These are phyloP conservation scores for Caranx ignobilis DNA, from an alignment of 2,113 vertebrate genomes.

Conservation along the genomic window DNA sequence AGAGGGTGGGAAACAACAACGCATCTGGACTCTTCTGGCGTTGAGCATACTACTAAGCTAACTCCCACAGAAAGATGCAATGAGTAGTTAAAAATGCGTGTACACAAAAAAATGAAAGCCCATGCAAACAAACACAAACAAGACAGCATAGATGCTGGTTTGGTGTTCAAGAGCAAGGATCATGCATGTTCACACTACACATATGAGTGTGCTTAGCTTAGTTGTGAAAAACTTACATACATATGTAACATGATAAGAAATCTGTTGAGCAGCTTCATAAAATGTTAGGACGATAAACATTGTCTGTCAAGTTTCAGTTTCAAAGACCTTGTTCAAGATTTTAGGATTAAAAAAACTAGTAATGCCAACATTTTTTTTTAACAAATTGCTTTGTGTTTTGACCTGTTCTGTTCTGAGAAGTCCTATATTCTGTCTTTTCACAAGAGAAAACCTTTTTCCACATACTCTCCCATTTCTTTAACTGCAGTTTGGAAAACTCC, in stretches of 20 bases:
- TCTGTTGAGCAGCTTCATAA: too few relatives aligned
- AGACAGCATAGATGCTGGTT: too few relatives aligned
- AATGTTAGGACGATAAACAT: too few relatives aligned
- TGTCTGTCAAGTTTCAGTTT: too few relatives aligned
- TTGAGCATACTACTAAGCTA: not conserved
- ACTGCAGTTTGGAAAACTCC: constrained; percentile 14
- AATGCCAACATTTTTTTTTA: not conserved
- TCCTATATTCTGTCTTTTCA: not conserved
- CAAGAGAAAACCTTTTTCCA: not conserved
- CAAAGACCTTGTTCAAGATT: too few relatives aligned
- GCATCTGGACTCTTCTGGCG: not conserved
- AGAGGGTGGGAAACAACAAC: constrained; percentile 10
- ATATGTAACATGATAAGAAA: not conserved
- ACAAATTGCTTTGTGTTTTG: not conserved
- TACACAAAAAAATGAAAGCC: not conserved
- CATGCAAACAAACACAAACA: too few relatives aligned
- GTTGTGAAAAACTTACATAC: not conserved
- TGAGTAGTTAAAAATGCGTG: not conserved
- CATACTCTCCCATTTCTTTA: not conserved
- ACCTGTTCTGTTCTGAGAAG: not conserved
- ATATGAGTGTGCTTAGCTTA: not conserved
- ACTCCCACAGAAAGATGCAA: not conserved
- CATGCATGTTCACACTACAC: too few relatives aligned
- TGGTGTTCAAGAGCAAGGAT: too few relatives aligned
- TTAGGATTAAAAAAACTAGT: not conserved